Percentiles rank a stretch among this genome's conserved stretches.
These are phyloP conservation scores for Sapayoa aenigma DNA, from an alignment of 2,113 vertebrate genomes.

Conservation along the genomic window DNA sequence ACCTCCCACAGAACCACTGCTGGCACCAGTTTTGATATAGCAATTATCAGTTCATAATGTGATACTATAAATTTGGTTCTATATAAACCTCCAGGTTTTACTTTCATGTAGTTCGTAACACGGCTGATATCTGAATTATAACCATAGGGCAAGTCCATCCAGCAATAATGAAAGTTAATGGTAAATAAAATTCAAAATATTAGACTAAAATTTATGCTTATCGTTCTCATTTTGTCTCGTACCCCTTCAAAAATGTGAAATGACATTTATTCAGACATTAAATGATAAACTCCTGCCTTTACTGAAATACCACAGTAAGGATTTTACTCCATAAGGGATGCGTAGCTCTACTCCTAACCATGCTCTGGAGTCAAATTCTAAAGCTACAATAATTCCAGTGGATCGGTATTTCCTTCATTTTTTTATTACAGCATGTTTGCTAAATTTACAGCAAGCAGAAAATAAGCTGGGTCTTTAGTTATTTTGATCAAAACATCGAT, in stretches of 20 bases:
- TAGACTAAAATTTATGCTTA: background rate
- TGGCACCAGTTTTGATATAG: background rate
- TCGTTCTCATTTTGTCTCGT: background rate
- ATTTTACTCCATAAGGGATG: constrained; percentile 51
- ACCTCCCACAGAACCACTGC: background rate
- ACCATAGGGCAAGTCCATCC: background rate
- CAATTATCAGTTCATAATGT: background rate
- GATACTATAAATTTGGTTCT: background rate
- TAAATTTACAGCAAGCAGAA: constrained; percentile 86
- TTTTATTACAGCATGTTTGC: constrained; percentile 83
- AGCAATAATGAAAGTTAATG: background rate
- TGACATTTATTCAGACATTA: background rate
- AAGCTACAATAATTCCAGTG: constrained; percentile 80
- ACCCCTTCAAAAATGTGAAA: background rate
- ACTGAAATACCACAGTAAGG: constrained; percentile 23
- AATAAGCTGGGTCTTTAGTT: constrained; percentile 77
- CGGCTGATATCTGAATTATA: background rate
- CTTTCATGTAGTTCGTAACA: background rate
- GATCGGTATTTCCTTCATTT: constrained; percentile 80
- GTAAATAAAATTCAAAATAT: background rate
- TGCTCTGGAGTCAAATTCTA: constrained; percentile 71
- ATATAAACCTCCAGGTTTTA: background rate
- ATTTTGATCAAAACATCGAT: constrained; percentile 79
- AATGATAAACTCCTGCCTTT: background rate
- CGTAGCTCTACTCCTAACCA: constrained; percentile 34